Conservation (phyloP, 1,140 invertebrate genomes). For the Frieseomelitta varia region DNA sequence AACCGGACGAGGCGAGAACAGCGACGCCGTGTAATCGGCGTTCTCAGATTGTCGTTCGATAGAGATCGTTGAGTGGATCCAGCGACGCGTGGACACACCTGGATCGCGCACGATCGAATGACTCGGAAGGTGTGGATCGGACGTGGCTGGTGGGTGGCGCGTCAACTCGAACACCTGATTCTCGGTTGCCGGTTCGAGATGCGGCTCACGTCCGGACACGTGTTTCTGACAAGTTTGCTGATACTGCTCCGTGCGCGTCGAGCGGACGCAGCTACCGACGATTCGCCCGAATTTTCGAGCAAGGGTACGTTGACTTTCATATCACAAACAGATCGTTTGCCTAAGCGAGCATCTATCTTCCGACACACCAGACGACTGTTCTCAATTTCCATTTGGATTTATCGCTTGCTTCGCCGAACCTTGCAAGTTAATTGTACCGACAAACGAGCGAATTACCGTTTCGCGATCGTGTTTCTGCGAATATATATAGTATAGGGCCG, state of each 20-base stretch:
- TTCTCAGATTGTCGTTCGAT: background rate
- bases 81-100: background rate
- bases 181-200: constrained; percentile 61
- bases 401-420: background rate
- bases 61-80: constrained; percentile 14
- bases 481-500: no score
- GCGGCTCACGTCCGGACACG: constrained; percentile 62
- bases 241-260: constrained; percentile 61
- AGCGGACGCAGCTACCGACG: constrained; percentile 49
- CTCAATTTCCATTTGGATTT: background rate
- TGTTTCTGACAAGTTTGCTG: constrained; percentile 70
- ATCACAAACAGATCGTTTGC: background rate
- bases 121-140: constrained; percentile 23
- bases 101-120: constrained; percentile 53
- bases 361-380: background rate
- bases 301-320: constrained; percentile 59
- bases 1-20: constrained; percentile 23
- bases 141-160: constrained; percentile 40
- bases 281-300: constrained; percentile 60
- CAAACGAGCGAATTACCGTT: background rate
- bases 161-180: constrained; percentile 46
- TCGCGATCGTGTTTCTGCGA: rapidly evolving
- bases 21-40: background rate
- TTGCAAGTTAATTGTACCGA: no score
- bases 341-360: background rate